Conservation (phyloP, 2,888 invertebrate genomes). For the Psococerastis gibbosa region DNA sequence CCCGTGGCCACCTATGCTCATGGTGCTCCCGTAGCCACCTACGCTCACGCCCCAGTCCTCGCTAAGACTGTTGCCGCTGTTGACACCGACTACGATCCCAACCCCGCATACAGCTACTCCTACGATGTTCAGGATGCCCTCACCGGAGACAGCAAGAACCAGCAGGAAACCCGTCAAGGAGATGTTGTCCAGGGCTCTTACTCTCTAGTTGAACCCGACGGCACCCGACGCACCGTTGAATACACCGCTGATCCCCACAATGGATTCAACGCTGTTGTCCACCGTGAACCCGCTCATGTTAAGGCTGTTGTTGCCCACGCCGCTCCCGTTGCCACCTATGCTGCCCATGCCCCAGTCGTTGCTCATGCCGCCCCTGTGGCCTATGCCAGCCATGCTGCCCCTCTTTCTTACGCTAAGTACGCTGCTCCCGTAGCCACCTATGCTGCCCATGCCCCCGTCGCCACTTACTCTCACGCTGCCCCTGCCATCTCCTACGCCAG, state of each 20-base stretch:
- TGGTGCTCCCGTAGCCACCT: slow-evolving; percentile 16
- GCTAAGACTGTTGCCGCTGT: slow-evolving; percentile 13
- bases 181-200: slow-evolving; percentile 23
- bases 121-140: slow-evolving; percentile 19
- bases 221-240: slow-evolving; percentile 23
- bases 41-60: slow-evolving; percentile 15
- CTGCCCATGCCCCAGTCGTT: slow-evolving; percentile 15
- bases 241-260: slow-evolving; percentile 24
- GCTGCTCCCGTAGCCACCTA: slow-evolving; percentile 18
- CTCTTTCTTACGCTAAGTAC: slow-evolving; percentile 15
- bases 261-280: slow-evolving; percentile 24
- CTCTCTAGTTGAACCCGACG: slow-evolving; percentile 22
- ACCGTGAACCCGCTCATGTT: slow-evolving; percentile 15
- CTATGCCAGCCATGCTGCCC: slow-evolving; percentile 14
- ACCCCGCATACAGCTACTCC: slow-evolving; percentile 19
- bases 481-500: slow-evolving; percentile 20
- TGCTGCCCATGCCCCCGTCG: slow-evolving; percentile 17
- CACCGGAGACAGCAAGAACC: slow-evolving; percentile 22
- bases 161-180: slow-evolving; percentile 22
- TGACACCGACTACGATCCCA: slow-evolving; percentile 16
- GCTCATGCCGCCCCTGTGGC: slow-evolving; percentile 21
- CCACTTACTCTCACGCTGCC: slow-evolving; percentile 17
- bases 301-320: slow-evolving; percentile 10
- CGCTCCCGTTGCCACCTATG: slow-evolving; percentile 18
- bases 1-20: slow-evolving; percentile 16